Base-by-base conservation (phyloP, 2,797 vertebrate species). In the Parambassis ranga region DNA sequence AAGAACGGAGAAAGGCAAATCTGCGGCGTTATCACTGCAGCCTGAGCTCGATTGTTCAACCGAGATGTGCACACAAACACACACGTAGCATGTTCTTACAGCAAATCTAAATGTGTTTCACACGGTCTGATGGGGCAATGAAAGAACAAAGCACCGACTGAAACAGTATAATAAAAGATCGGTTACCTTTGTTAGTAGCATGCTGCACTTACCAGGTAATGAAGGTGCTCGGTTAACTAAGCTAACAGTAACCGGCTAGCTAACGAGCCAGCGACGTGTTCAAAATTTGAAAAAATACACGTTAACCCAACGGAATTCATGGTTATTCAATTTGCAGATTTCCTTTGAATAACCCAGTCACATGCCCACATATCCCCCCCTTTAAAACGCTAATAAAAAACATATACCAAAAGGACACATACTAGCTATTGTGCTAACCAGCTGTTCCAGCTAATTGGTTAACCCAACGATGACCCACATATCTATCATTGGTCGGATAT, bases 391-490 rank as follows among this genome's bases (percentile, higher is more conserved):
- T 1, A 6, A 35, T 43, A 7, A 8, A 13, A 36, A 18, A 2
- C 8, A 13, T n/a, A n/a, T n/a, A 10, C 6, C 4, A 30, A 15
- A 38, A 50, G 16, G 2, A 0, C 7, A 10, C 14, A 6, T n/a
- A 48, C 37, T 74, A 72, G 69, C 63, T 64, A 0, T 0, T 2
- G 0, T 56, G 85, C 75, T 84, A 84, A 77, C 79, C 75, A 85
- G 81, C 82, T 82, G 81, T 74, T 75, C 26, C 9, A 10, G 64
- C 77, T 78, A 72, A 65, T 19, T 14, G 32, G 56, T 20, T 65
- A 65, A 64, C 44, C 50, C 74, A 4, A 4, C 35, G 47, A 18
- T 63, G 88, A 88, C 87, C 88, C 84, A 90, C 46, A 85, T 87
- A 77, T 26, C 42, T 10, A 18, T 1, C 44, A 3, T 19, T 32